phyloP scores from a whole-genome alignment of 2,888 invertebrate species.

The Philereme transversata region DNA sequence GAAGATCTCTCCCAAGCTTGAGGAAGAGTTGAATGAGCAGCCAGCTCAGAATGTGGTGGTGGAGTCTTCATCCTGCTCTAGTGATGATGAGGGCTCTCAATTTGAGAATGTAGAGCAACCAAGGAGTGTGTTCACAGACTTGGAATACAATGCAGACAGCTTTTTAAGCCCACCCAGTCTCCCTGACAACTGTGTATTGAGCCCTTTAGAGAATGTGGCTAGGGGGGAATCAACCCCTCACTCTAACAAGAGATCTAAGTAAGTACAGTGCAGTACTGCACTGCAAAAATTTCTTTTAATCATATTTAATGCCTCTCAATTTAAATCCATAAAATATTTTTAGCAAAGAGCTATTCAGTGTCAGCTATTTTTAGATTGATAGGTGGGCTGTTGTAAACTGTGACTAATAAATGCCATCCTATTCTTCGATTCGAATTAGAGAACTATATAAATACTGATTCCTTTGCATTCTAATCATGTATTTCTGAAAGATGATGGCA shows the following conservation, averaged over 20 bases:
- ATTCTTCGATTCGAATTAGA: conserved; percentile 32
- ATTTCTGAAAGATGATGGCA: background rate
- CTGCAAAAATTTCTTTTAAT: conserved; percentile 9
- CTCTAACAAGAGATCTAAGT: conserved; percentile 78
- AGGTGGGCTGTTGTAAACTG: conserved; percentile 39
- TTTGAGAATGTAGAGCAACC: conserved; percentile 64
- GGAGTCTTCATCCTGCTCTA: conserved; percentile 74
- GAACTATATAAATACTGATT: conserved; percentile 15
- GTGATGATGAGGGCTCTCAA: conserved; percentile 70
- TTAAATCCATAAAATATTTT: conserved; percentile 37
- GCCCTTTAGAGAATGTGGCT: conserved; percentile 79
- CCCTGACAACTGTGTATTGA: conserved; percentile 75
- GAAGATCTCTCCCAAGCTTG: conserved; percentile 60
- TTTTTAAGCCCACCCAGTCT: conserved; percentile 78
- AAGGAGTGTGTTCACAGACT: conserved; percentile 69
- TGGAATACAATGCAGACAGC: conserved; percentile 77
- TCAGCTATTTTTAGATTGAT: conserved; percentile 39
- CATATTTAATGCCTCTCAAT: conserved; percentile 28
- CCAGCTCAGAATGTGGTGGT: conserved; percentile 72
- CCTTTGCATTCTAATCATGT: conserved; percentile 7
- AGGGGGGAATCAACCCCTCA: conserved; percentile 78
- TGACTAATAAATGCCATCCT: conserved; percentile 39
- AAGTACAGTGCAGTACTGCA: conserved; percentile 40
- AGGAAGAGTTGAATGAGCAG: conserved; percentile 61
- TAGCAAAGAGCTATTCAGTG: conserved; percentile 40